Conservation (phyloP, 2,888 invertebrate genomes). For the Belgica antarctica region DNA sequence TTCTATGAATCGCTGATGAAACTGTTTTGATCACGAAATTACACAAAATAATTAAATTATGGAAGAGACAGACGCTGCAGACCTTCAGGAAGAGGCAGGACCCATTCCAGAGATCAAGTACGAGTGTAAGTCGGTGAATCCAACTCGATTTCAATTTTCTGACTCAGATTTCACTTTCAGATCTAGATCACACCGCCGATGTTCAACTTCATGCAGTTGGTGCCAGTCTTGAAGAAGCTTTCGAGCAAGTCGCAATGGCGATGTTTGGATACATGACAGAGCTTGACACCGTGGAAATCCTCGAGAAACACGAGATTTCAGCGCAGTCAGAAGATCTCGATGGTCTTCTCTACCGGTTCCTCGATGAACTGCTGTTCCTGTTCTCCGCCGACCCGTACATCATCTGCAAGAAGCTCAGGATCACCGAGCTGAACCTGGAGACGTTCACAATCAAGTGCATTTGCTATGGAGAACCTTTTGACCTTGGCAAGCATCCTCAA, state of each 20-base stretch:
- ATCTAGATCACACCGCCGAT: conserved; percentile 96
- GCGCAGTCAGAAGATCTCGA: conserved; percentile 86
- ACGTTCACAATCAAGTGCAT: conserved; percentile 77
- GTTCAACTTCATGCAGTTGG: conserved; percentile 99
- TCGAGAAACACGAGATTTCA: conserved; percentile 74
- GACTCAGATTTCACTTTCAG: conserved; percentile 58
- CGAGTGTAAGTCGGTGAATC: conserved; percentile 70
- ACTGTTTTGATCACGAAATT: background rate
- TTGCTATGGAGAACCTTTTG: conserved; percentile 92
- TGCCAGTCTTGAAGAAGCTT: conserved; percentile 77
- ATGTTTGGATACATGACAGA: conserved; percentile 85
- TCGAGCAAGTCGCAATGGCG: conserved; percentile 90
- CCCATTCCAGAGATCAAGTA: conserved; percentile 68
- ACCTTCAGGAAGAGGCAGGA: conserved; percentile 63
- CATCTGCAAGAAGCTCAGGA: conserved; percentile 81
- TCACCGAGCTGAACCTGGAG: conserved; percentile 80
- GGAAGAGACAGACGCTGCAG: conserved; percentile 52
- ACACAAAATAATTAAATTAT: background rate
- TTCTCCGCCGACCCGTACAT: conserved; percentile 91
- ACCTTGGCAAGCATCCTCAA: conserved; percentile 90
- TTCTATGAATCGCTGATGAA: background rate
- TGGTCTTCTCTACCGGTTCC: conserved; percentile 57
- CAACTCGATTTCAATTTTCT: background rate
- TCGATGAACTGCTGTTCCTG: conserved; percentile 89
- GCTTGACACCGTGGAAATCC: conserved; percentile 76